Conservation (phyloP, 2,797 vertebrate genomes). For the Sciurus vulgaris region DNA sequence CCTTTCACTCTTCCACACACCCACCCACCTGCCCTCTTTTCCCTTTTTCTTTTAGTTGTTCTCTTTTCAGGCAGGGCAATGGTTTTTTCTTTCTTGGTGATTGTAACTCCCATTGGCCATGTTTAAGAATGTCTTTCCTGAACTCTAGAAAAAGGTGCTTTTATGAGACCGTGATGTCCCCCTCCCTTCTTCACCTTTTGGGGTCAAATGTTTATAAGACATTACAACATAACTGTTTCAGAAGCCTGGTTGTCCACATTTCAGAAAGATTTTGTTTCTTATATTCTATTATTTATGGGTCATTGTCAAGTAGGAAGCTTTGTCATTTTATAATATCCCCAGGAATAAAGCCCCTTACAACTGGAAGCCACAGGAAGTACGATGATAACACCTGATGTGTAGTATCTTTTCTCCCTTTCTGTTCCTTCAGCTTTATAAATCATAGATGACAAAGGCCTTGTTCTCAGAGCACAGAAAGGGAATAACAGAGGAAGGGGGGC, state of each 20-base stretch:
- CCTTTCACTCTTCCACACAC: not conserved
- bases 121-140: not conserved
- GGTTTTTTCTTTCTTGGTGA: constrained; percentile 6
- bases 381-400: not conserved
- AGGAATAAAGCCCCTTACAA: constrained; percentile 51
- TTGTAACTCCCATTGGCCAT: not conserved
- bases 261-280: constrained; percentile 32
- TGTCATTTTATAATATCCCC: constrained; percentile 12
- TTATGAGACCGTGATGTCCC: not conserved
- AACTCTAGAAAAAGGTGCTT: not conserved
- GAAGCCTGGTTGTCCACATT: constrained; percentile 17
- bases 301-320: constrained; percentile 53
- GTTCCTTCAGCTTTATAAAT: constrained; percentile 44
- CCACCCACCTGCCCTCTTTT: not conserved
- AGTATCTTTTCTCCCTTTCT: not conserved
- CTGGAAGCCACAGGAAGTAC: not conserved
- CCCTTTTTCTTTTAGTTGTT: not conserved
- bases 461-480: not conserved
- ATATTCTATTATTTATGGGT: constrained; percentile 68
- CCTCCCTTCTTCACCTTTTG: not conserved
- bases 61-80: not conserved
- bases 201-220: constrained; percentile 37
- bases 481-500: not conserved
- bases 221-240: constrained; percentile 19
- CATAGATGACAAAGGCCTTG: constrained; percentile 36